Evolutionary conservation across 1,140 invertebrate genomes (phyloP).

Genomic region (Drosophila pectinifera): DNA sequence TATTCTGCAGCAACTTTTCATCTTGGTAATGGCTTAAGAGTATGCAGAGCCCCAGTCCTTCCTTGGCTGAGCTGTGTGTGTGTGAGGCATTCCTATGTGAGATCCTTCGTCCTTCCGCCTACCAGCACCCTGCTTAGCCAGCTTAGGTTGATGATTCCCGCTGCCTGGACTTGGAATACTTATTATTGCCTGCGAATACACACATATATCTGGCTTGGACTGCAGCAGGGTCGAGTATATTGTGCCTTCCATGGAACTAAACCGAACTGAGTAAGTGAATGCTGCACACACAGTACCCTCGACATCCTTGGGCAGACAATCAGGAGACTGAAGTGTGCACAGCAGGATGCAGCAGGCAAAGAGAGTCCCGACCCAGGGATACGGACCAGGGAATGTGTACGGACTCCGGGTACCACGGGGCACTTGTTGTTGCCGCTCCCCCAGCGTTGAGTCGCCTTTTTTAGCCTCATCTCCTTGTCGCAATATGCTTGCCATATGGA

Average conservation of each 20-base stretch:
- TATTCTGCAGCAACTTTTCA: slow-evolving; percentile 39
- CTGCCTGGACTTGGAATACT: slow-evolving; percentile 34
- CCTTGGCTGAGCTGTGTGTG: slow-evolving; percentile 49
- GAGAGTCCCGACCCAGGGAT: slow-evolving; percentile 14
- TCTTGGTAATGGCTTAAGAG: slow-evolving; percentile 41
- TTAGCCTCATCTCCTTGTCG: slow-evolving; percentile 52
- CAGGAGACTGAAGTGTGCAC: slow-evolving; percentile 48
- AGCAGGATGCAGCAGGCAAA: slow-evolving; percentile 62
- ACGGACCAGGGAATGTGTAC: slow-evolving; percentile 4
- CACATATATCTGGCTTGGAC: slow-evolving; percentile 19
- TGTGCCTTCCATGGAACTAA: slow-evolving; percentile 55
- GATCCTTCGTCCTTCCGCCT: slow-evolving; percentile 5
- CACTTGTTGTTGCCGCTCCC: slow-evolving; percentile 68
- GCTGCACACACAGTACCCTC: slow-evolving; percentile 26
- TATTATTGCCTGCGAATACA: slow-evolving; percentile 21
- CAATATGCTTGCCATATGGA: slow-evolving; percentile 79
- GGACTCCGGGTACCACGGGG: slow-evolving; percentile 8
- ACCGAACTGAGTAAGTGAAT: slow-evolving; percentile 51
- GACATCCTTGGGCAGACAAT: slow-evolving; percentile 42
- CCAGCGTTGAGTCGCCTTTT: slow-evolving; percentile 25
- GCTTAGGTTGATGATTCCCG: slow-evolving; percentile 64
- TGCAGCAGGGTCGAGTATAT: slow-evolving; percentile 48
- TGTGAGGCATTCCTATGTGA: slow-evolving; percentile 22
- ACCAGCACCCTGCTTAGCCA: slow-evolving; percentile 34
- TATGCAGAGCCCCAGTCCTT: slow-evolving; percentile 14